A percentile compares a stretch with the other conserved stretches of the same genome.
These are phyloP conservation scores for Anas platyrhynchos DNA, from an alignment of 2,113 vertebrate species.

Conservation along the genomic window DNA sequence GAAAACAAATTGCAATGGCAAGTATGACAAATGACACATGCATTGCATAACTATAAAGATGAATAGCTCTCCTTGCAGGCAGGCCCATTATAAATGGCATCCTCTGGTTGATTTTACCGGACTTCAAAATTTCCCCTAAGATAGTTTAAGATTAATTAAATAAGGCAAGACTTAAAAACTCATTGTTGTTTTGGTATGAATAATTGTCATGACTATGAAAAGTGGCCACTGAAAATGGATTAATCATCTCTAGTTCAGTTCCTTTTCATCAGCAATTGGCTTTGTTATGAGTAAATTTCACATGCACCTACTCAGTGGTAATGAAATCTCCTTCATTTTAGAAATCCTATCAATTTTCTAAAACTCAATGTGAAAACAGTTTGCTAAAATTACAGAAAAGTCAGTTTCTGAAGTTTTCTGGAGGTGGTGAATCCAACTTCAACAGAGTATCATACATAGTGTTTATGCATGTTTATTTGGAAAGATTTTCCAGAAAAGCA, in stretches of 20 bases:
- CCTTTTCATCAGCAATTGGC: slow-evolving; percentile 5
- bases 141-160: slow-evolving; percentile 47
- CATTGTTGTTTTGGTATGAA: neutral
- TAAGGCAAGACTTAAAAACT: neutral
- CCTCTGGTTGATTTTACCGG: neutral
- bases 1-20: slow-evolving; percentile 16
- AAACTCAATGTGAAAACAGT: neutral
- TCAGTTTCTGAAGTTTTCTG: slow-evolving; percentile 25
- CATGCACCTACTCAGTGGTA: neutral
- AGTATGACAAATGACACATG: slow-evolving; percentile 10
- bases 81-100: neutral
- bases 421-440: slow-evolving; percentile 10
- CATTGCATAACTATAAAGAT: neutral
- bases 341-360: neutral
- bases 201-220: neutral
- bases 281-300: slow-evolving; percentile 33
- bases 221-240: neutral
- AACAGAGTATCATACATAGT: neutral
- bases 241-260: neutral
- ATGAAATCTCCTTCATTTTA: slow-evolving; percentile 22
- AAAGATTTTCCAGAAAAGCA: slow-evolving; percentile 26
- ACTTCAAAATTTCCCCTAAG: neutral
- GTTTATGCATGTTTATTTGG: neutral
- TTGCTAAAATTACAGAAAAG: slow-evolving; percentile 18
- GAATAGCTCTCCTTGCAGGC: neutral